Evolutionary conservation across 2,888 invertebrate species (phyloP).

Genomic region (Andrena praecox): DNA sequence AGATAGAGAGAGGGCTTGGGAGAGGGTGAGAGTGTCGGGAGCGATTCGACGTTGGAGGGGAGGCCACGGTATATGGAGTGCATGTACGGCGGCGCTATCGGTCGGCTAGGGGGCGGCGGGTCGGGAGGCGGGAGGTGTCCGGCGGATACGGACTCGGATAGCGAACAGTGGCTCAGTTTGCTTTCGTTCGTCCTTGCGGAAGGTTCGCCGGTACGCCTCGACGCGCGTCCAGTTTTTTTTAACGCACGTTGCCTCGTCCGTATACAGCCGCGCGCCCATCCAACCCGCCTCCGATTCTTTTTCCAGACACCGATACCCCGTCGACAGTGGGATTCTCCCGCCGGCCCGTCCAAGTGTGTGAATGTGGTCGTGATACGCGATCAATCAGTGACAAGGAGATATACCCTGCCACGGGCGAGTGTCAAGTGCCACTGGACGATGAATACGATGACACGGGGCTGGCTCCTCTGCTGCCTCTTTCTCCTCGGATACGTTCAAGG

Average conservation of each 20-base stretch:
- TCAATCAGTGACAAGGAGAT: conserved; percentile 33
- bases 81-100: conserved; percentile 47
- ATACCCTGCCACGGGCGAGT: conserved; percentile 29
- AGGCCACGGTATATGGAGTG: conserved; percentile 36
- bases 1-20: conserved; percentile 3
- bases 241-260: conserved; percentile 17
- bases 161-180: conserved; percentile 59
- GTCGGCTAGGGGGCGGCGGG: conserved; percentile 1
- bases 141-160: conserved; percentile 52
- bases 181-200: conserved; percentile 52
- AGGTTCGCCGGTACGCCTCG: neutral
- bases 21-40: conserved; percentile 54
- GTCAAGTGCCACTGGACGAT: conserved; percentile 46
- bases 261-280: neutral
- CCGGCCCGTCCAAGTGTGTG: conserved; percentile 13
- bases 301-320: neutral
- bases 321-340: neutral
- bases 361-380: conserved; percentile 55
- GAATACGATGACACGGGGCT: conserved; percentile 42
- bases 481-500: conserved; percentile 57
- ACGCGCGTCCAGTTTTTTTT: neutral
- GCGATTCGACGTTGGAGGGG: conserved; percentile 27
- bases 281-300: no score
- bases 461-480: conserved; percentile 45
- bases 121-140: conserved; percentile 14